phyloP scores from a whole-genome alignment of 2,888 invertebrate genomes.

The Trachelus troglodyta region DNA sequence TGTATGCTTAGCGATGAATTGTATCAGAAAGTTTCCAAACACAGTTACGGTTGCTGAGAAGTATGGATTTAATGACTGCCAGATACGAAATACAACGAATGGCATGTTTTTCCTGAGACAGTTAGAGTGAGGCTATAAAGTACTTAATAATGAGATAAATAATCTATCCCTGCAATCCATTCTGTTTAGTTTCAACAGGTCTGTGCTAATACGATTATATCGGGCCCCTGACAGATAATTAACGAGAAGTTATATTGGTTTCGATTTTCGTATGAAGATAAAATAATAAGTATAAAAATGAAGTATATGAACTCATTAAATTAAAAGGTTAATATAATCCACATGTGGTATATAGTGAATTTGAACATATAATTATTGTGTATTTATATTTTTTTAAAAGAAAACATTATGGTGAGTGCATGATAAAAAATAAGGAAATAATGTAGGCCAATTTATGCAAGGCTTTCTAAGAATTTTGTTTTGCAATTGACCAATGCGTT shows the following conservation, averaged over 20 bases:
- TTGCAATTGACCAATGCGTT: too few species aligned
- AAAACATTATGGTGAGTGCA: neutral
- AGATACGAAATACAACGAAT: neutral
- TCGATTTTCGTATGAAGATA: neutral
- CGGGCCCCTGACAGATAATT: neutral
- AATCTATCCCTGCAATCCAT: slow-evolving; percentile 11
- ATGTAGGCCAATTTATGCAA: neutral
- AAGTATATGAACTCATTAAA: neutral
- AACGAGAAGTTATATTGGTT: neutral
- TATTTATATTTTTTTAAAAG: neutral
- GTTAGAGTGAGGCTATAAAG: neutral
- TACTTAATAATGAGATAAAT: slow-evolving; percentile 8
- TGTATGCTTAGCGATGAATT: neutral
- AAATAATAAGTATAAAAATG: neutral
- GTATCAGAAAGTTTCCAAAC: too few species aligned
- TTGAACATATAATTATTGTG: neutral
- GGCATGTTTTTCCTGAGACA: slow-evolving; percentile 12
- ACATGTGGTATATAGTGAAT: neutral
- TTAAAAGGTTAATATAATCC: neutral
- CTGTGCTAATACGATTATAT: neutral
- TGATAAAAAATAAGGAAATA: neutral
- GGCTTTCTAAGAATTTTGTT: neutral
- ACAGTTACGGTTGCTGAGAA: too few species aligned
- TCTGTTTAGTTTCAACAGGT: slow-evolving; percentile 1
- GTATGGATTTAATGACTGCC: too few species aligned